Base-by-base conservation (phyloP, 1,140 invertebrate species). In the Heliothis subflexa region DNA sequence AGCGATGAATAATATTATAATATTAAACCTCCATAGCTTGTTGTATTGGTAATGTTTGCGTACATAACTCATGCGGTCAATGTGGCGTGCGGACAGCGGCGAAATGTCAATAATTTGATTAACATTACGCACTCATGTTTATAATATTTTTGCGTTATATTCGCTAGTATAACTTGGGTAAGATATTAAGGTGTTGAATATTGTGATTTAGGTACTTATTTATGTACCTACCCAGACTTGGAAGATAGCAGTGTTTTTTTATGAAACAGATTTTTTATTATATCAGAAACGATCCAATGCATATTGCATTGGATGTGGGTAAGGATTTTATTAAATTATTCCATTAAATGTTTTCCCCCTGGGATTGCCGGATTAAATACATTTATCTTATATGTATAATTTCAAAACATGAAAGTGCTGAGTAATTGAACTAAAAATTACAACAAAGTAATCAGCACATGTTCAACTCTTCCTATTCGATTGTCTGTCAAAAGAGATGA, bases 21-120 rank as follows among this genome's bases (percentile, higher is more conserved):
- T 64, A 64, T 16, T 47, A 64, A 64, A 64, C 33, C 40, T 64
- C 61, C 9, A n/a, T 40, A 16, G 33, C 40, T 78, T 12, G 72
- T 75, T 74, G 40, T 78, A 80, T 81, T 84, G 78, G 85, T 82
- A 86, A 85, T 88, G 83, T 88, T 88, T 88, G 85, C 68, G 79
- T 50, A 78, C 79, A 84, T 86, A 88, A 86, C 78, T 86, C 83
- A 86, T 54, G 52, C 9, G 78, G 16, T 64, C 81, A 82, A 81
- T 84, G 85, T 81, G 64, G 52, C 81, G 83, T 75, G 80, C 33
- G 45, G 57, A 76, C 49, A 52, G 59, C 13, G 16, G 16, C 59
- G 28, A 55, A 76, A 52, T 75, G 72, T 76, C 74, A 76, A 66
- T 76, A 54, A 25, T 52, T 45, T 66, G 61, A 76, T 76, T 21